Base-by-base conservation (phyloP, 2,113 vertebrate species). In the Thunnus thynnus region DNA sequence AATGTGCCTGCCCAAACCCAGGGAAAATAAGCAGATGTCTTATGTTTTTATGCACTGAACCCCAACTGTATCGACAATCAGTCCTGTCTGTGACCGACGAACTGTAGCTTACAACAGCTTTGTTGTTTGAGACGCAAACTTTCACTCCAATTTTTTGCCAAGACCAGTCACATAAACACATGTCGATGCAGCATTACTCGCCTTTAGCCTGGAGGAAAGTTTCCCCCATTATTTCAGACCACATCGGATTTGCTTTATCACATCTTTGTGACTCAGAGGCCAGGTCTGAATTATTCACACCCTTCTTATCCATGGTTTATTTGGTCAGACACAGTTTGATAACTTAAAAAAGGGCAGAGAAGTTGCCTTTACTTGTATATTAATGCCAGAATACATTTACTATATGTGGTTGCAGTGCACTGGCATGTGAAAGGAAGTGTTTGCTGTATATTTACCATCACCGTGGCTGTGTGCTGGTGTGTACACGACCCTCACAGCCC, bases 11-110 rank as follows among this genome's bases (percentile, higher is more conserved):
- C 74, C 83, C 86, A 84, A 88, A 85, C 73, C 50, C 57, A 60
- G 76, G 73, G 78, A 86, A 90, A 92, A 90, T 82, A 78, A 71
- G 68, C 83, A 85, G 85, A 81, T 77, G 78, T 84, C 76, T 85
- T 78, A 57, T 88, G 81, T 90, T 86, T 92, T 89, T 78, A 71
- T 74, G 78, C 70, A 58, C 71, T 75, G 82, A 86, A 84, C 82
- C 86, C 79, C 82, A 58, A 87, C 61, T 80, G 79, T 76, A 73
- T 79, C 14, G 52, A 66, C 57, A 58, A 52, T 88, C 82, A 46
- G 80, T 66, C 66, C 54, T 76, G 81, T 84, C 80, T 91, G 83
- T 9, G 64, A 83, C 74, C 27, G 58, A 70, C 46, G 2, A 66
- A 74, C 78, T 86, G 74, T 18, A 73, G 74, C 83, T 65, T 60